These are phyloP conservation scores for Geococcyx californianus DNA, from an alignment of 2,113 vertebrate genomes.

Conservation along the genomic window DNA sequence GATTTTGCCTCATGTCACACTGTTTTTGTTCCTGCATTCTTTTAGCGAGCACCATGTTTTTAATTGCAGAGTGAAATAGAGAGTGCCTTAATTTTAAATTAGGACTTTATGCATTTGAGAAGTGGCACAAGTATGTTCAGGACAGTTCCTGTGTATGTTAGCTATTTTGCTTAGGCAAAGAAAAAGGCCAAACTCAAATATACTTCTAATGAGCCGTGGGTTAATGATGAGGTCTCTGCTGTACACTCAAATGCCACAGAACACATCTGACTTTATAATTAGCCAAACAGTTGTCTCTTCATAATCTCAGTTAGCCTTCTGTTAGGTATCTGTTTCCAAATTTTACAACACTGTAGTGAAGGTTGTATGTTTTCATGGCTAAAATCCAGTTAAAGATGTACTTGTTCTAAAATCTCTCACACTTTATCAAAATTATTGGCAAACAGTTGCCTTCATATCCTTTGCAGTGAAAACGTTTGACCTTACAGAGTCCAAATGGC, in stretches of 20 bases:
- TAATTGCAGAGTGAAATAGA: conserved; percentile 7
- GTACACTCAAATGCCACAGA: conserved; percentile 76
- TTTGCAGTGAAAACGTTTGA: conserved; percentile 25
- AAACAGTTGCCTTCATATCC: conserved; percentile 40
- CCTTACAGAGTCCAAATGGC: conserved; percentile 54
- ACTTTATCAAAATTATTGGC: conserved; percentile 57
- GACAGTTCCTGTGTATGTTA: conserved; percentile 29
- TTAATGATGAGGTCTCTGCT: conserved; percentile 73
- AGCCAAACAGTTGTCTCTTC: conserved; percentile 75
- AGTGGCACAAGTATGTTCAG: conserved; percentile 39
- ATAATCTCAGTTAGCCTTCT: conserved; percentile 76
- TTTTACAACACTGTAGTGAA: conserved; percentile 47
- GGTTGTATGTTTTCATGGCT: conserved; percentile 49
- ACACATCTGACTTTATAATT: conserved; percentile 77
- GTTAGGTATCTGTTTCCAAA: conserved; percentile 74
- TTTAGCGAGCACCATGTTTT: not conserved
- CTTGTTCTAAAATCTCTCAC: conserved; percentile 44
- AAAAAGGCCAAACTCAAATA: conserved; percentile 69
- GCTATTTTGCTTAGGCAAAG: conserved; percentile 62
- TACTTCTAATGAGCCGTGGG: conserved; percentile 72
- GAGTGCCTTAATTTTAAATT: conserved; percentile 49
- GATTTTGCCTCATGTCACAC: not conserved
- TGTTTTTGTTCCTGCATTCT: not conserved
- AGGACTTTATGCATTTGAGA: conserved; percentile 15
- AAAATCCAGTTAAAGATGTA: conserved; percentile 65